Evolutionary conservation across 1,140 invertebrate species (phyloP).

Genomic region (Prorops nasuta): DNA sequence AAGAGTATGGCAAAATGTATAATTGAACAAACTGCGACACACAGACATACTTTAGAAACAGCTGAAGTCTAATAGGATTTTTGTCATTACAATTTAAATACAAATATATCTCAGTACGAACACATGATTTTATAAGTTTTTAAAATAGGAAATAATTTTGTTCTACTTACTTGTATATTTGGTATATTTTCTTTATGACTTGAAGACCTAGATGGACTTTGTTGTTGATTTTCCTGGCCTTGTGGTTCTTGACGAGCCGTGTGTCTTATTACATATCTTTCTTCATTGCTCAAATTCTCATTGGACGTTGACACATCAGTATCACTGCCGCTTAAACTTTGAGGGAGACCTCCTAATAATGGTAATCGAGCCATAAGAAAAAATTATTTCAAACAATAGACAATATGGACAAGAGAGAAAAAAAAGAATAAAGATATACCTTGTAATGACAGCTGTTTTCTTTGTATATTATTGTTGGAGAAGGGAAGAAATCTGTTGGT

Average conservation of each 20-base stretch:
- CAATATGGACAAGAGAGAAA: background rate
- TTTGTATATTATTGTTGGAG: conserved; percentile 54
- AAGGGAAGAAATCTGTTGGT: conserved; percentile 55
- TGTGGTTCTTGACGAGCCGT: conserved; percentile 87
- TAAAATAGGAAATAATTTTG: too few relatives aligned
- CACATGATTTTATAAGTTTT: background rate
- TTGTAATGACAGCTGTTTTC: conserved; percentile 53
- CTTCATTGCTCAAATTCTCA: conserved; percentile 84
- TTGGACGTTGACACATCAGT: conserved; percentile 88
- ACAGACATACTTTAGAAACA: too few relatives aligned
- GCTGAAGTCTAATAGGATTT: too few relatives aligned
- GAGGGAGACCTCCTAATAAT: conserved; percentile 61
- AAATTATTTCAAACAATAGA: background rate
- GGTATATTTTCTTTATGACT: conserved; percentile 57
- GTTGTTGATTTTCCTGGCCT: conserved; percentile 79
- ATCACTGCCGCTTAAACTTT: conserved; percentile 81
- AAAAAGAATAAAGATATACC: conserved; percentile 32
- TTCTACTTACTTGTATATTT: conserved; percentile 52
- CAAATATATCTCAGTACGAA: too few relatives aligned
- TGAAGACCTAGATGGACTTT: conserved; percentile 54
- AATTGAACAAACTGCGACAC: too few relatives aligned
- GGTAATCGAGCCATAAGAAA: too few relatives aligned
- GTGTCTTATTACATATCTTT: conserved; percentile 78
- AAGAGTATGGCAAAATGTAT: too few relatives aligned
- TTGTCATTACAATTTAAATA: too few relatives aligned